phyloP scores from a whole-genome alignment of 2,888 invertebrate genomes.

The Ectemnius cavifrons region DNA sequence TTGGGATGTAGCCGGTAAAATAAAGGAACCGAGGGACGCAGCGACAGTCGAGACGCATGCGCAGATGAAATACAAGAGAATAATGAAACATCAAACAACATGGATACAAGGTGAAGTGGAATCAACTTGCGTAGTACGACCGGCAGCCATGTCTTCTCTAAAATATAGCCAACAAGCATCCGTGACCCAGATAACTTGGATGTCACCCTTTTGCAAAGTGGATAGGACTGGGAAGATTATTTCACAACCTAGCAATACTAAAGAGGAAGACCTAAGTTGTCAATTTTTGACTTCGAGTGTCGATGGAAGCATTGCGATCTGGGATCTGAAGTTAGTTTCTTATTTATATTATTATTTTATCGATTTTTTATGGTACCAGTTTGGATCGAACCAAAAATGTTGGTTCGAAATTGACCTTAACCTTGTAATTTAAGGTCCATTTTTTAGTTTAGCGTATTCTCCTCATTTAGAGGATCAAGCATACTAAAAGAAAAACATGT shows the following conservation, averaged over 20 bases:
- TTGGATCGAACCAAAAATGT: too few relatives aligned
- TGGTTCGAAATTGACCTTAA: too few relatives aligned
- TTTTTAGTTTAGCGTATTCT: too few relatives aligned
- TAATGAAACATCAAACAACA: conserved; percentile 82
- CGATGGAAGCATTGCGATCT: conserved; percentile 85
- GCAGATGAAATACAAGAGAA: conserved; percentile 78
- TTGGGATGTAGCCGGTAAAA: conserved; percentile 84
- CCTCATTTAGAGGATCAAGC: too few relatives aligned
- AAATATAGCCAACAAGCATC: conserved; percentile 82
- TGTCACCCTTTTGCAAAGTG: conserved; percentile 82
- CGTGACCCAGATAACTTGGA: conserved; percentile 85
- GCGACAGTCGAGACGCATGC: conserved; percentile 82
- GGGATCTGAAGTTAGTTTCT: conserved; percentile 83
- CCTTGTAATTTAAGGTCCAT: too few relatives aligned
- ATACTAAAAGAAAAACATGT: too few relatives aligned
- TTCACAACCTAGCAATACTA: conserved; percentile 71
- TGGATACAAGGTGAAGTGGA: conserved; percentile 84
- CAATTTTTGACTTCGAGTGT: conserved; percentile 84
- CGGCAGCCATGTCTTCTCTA: conserved; percentile 82
- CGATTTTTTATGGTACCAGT: too few relatives aligned
- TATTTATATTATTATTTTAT: too few relatives aligned
- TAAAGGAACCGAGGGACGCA: conserved; percentile 81
- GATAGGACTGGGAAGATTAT: conserved; percentile 83
- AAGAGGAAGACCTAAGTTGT: conserved; percentile 76
- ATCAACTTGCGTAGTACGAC: conserved; percentile 80